Base-by-base conservation (phyloP, 2,797 vertebrate species). In the Apogon talboti region DNA sequence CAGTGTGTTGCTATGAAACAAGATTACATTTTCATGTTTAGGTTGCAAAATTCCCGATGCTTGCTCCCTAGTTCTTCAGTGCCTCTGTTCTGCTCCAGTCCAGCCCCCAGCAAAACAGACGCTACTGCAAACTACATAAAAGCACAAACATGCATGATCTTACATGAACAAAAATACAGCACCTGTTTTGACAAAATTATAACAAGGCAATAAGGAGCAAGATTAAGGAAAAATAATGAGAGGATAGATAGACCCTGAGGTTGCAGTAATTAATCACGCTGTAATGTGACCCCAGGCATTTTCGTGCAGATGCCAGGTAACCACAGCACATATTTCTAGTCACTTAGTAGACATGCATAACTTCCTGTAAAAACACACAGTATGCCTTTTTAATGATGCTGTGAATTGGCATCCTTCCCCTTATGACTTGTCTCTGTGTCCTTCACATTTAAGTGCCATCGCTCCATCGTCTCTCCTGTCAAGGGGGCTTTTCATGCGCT, bases 191-290 rank as follows among this genome's bases (percentile, higher is more conserved):
- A n/a, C n/a, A n/a, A n/a, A 28, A 28, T 6, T 28, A 28, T 3
- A 28, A 28, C 24, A 3, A 28, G 24, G 24, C 24, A 28, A 28
- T 28, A 28, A 28, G 24, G 24, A 6, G 24, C 24, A 6, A 3
- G 24, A 6, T 28, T 28, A 28, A 28, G 24, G 24, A 28, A 3
- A 28, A 7, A 21, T 28, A n/a, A n/a, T n/a, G n/a, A n/a, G 54
- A 44, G 55, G 28, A 41, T 40, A 2, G 24, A 55, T 13, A 14
- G 60, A 76, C 61, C 47, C n/a, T 33, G 15, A 52, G 77, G 71
- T 44, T 56, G 35, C 35, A 50, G 11, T 12, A 41, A 58, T 60
- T 62, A 43, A 81, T 76, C 76, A 74, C 59, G 54, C 15, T 6
- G 45, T 57, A 9, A 45, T 71, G 56, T 43, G 43, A 40, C 13